Base-by-base conservation (phyloP, 2,113 vertebrate species). In the Okapia johnstoni region DNA sequence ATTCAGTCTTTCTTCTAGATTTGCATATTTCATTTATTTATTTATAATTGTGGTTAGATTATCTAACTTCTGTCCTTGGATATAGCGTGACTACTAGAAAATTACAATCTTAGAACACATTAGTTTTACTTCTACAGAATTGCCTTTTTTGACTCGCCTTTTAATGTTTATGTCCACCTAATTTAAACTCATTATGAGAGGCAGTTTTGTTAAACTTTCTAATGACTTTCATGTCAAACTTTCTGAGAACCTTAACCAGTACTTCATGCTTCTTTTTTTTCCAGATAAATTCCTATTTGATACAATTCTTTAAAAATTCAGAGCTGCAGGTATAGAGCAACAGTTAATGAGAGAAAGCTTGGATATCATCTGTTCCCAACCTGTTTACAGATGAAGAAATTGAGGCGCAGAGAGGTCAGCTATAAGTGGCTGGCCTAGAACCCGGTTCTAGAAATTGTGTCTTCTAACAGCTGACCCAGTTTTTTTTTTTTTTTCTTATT, bases 291-390 rank as follows among this genome's bases (percentile, higher is more conserved):
- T 96, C 73, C 84, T 89, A 83, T 94, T 19, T 96, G 66, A 89
- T 66, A 89, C 58, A 92, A 52, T 86, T 85, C 28, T 96, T 96
- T 77, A 96, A 97, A 92, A 97, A 86, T 83, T 92, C 48, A 94
- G 28, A 92, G 40, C 73, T 96, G 81, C 61, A 88, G n/a, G 50
- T 95, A 86, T 19, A 90, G 93, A 96, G 2, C 21, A 43, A 4
- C 43, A 77, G 66, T 95, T 97, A 93, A 89, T 86, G 73, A 83
- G 90, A 63, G 61, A 58, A 70, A 94, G 36, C 21, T 92, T 94
- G 43, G 61, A 36, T 89, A 54, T 85, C 79, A 83, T 95, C 85
- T 95, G 3, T 92, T 95, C 46, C 40, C 48, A 93, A 2, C 40
- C 13, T 86, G 25, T 93, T 94, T 90, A 94, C 61, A 94, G 55